phyloP scores from a whole-genome alignment of 2,113 vertebrate species.

The Speoplatyrhinus poulsoni region DNA sequence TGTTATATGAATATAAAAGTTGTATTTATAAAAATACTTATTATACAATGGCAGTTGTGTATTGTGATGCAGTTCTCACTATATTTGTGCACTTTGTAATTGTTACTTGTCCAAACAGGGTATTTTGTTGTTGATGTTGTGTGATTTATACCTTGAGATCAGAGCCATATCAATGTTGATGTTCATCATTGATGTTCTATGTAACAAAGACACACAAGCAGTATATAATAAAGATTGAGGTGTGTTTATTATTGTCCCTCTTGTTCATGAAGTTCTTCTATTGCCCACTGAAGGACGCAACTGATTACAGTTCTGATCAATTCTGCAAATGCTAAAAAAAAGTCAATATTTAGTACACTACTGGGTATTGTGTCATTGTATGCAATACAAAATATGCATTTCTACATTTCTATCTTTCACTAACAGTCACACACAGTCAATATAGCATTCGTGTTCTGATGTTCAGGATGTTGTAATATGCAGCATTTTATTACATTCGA shows the following conservation, averaged over 20 bases:
- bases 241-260: not conserved
- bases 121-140: not conserved
- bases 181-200: not conserved
- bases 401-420: no score
- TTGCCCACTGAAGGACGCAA: no score
- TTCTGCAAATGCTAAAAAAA: no score
- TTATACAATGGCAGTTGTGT: not conserved
- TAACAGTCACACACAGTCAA: no score
- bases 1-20: slow-evolving; percentile 1
- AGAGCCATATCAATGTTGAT: slow-evolving; percentile 4
- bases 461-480: no score
- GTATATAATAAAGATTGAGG: slow-evolving; percentile 1
- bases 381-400: no score
- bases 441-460: no score
- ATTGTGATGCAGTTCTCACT: slow-evolving; percentile 4
- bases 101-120: slow-evolving; percentile 5
- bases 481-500: no score
- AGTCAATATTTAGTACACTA: no score
- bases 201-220: slow-evolving; percentile 1
- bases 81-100: slow-evolving; percentile 7
- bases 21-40: not conserved
- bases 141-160: slow-evolving; percentile 5
- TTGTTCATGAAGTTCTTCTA: not conserved
- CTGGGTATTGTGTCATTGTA: no score
- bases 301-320: not conserved